phyloP scores from a whole-genome alignment of 2,888 invertebrate genomes.

The Spodoptera exigua region DNA sequence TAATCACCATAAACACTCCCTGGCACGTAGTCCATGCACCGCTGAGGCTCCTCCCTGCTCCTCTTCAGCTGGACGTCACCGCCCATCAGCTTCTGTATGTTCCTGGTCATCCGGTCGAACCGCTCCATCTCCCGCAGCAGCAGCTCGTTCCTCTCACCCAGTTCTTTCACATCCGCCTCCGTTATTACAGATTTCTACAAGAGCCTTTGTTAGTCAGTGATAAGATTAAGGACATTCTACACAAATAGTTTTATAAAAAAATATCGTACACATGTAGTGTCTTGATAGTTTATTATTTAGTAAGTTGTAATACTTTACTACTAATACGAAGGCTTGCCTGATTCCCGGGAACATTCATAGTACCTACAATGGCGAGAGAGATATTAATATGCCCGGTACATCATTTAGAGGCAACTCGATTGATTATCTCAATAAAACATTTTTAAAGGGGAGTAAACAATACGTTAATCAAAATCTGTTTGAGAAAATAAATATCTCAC shows the following conservation, averaged over 20 bases:
- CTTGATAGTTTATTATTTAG: no score
- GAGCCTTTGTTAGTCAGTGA: background rate
- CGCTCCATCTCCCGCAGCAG: constrained; percentile 90
- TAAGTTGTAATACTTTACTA: no score
- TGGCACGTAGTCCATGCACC: constrained; percentile 59
- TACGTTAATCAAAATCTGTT: background rate
- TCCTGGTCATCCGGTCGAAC: constrained; percentile 90
- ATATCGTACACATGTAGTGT: no score
- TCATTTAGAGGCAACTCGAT: no score
- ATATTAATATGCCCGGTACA: no score
- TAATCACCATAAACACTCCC: constrained; percentile 66
- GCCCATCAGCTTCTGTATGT: constrained; percentile 88
- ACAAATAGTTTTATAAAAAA: no score
- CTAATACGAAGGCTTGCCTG: no score
- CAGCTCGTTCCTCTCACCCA: constrained; percentile 89
- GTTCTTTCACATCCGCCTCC: constrained; percentile 87
- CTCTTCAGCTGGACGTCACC: constrained; percentile 64
- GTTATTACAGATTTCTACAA: constrained; percentile 89
- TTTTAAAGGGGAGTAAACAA: background rate
- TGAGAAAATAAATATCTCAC: constrained; percentile 7
- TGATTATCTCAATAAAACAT: no score
- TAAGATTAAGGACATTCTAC: no score
- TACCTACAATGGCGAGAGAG: no score
- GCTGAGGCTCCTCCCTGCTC: constrained; percentile 51
- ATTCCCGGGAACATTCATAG: background rate